Percentiles rank a stretch among this genome's conserved stretches.
Evolutionary conservation across 2,797 vertebrate species (phyloP).

Genomic region (Poeciliopsis turneri): DNA sequence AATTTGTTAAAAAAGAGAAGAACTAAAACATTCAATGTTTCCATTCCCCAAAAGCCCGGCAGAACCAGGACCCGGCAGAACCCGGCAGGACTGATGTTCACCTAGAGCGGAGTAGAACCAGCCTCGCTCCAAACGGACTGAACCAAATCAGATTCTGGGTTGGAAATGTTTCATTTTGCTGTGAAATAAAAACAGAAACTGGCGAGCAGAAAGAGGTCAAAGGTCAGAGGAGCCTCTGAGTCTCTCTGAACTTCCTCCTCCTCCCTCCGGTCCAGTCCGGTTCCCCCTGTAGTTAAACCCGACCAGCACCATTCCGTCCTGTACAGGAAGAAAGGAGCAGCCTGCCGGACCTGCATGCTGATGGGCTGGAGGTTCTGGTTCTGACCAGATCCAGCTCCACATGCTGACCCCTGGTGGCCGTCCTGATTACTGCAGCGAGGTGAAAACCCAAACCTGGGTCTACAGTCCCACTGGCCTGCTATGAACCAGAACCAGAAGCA

Average conservation of each 20-base stretch:
- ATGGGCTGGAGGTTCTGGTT: no score
- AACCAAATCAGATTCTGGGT: background rate
- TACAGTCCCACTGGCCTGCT: no score
- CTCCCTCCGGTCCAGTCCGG: background rate
- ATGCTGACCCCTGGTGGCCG: constrained; percentile 70
- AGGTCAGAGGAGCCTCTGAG: no score
- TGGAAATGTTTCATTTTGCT: background rate
- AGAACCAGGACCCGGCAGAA: no score
- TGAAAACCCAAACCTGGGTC: no score
- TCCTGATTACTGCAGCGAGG: constrained; percentile 35
- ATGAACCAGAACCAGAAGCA: no score
- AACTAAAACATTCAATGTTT: no score
- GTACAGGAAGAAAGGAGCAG: background rate
- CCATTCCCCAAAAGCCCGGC: no score
- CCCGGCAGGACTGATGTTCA: no score
- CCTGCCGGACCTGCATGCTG: background rate
- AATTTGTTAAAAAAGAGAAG: no score
- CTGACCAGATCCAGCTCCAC: constrained; percentile 13
- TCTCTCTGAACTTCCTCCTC: background rate
- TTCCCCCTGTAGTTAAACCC: background rate
- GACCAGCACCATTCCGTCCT: background rate
- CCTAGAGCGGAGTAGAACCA: background rate
- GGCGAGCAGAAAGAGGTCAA: background rate
- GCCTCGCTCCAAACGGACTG: background rate
- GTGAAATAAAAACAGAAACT: background rate